Evolutionary conservation across 2,888 invertebrate genomes (phyloP).

Genomic region (Himalopsyche japonica): DNA sequence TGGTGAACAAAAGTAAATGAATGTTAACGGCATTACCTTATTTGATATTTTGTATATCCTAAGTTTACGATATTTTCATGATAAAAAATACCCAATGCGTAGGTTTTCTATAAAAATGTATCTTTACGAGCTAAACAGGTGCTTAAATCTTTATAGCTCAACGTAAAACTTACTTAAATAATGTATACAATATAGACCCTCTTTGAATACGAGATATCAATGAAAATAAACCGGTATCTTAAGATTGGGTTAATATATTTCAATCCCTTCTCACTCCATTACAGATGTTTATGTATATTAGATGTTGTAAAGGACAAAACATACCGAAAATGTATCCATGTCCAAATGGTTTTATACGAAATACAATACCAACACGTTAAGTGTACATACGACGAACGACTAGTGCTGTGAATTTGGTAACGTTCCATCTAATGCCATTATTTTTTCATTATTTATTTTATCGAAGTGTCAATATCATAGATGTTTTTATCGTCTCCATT

Average conservation of each 20-base stretch:
- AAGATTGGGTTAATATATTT: background rate
- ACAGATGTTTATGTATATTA: background rate
- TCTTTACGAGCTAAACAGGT: background rate
- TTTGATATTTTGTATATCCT: no score
- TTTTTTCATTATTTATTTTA: background rate
- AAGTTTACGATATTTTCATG: background rate
- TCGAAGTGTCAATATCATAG: no score
- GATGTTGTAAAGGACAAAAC: background rate
- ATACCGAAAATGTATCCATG: background rate
- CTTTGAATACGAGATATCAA: background rate
- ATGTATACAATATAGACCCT: background rate
- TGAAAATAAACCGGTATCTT: background rate
- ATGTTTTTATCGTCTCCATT: no score
- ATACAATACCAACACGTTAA: background rate
- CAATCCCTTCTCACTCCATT: constrained; percentile 1
- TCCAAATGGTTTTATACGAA: background rate
- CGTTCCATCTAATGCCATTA: background rate
- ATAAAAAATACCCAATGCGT: background rate
- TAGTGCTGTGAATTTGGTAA: background rate
- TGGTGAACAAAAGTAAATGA: no score
- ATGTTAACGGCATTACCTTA: no score
- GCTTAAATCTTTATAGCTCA: background rate
- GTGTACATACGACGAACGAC: background rate
- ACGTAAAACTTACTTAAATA: background rate
- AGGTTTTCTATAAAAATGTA: background rate